Conservation (phyloP, 2,113 vertebrate genomes). For the Rana temporaria region DNA sequence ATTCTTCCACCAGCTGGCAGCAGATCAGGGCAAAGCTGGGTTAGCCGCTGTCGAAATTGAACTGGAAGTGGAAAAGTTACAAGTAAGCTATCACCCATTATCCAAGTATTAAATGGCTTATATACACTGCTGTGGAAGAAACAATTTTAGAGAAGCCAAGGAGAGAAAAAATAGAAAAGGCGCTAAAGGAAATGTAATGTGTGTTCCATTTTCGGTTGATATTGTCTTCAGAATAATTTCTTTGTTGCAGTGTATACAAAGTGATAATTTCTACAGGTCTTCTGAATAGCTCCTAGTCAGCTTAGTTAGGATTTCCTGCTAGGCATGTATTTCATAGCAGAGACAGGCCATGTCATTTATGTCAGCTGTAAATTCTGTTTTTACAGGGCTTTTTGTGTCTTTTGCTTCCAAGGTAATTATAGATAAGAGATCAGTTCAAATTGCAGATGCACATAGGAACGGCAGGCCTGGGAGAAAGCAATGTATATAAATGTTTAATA, state of each 20-base stretch:
- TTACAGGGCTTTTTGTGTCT: not conserved
- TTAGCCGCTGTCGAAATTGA: constrained; percentile 74
- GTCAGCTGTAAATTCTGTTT: not conserved
- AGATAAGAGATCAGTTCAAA: not conserved
- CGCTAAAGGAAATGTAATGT: not conserved
- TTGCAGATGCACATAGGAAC: not conserved
- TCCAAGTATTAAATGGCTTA: not conserved
- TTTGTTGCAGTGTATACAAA: not conserved
- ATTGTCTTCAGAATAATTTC: not conserved
- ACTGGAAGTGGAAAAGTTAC: constrained; percentile 81
- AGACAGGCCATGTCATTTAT: not conserved
- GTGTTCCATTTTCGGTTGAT: not conserved
- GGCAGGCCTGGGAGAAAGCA: not conserved
- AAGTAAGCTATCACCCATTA: constrained; percentile 72
- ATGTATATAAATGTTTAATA: constrained; percentile 32
- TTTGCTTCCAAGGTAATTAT: constrained; percentile 11
- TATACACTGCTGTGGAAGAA: not conserved
- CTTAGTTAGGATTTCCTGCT: not conserved
- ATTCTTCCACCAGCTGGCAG: constrained; percentile 85
- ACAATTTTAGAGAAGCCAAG: not conserved
- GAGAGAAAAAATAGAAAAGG: not conserved
- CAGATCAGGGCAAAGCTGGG: constrained; percentile 78
- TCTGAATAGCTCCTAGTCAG: not conserved
- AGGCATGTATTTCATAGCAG: not conserved
- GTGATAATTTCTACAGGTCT: not conserved